Evolutionary conservation across 2,888 invertebrate species (phyloP).

Genomic region (Cosmia trapezina): DNA sequence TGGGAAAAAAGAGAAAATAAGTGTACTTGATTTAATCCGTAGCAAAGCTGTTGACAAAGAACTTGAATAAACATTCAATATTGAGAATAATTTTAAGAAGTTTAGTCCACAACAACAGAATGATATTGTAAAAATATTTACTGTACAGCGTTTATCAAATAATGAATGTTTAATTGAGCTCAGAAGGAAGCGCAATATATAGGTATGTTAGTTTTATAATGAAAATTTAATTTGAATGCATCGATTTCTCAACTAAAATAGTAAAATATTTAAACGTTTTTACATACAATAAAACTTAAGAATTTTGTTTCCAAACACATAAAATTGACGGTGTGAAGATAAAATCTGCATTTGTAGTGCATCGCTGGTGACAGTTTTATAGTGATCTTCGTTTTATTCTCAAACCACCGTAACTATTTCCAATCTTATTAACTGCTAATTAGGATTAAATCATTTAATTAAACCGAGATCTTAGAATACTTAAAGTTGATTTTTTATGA

Average conservation of each 20-base stretch:
- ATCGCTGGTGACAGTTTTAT: slow-evolving; percentile 58
- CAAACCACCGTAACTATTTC: slow-evolving; percentile 35
- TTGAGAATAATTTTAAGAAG: not conserved
- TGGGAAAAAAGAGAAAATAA: slow-evolving; percentile 1
- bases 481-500: slow-evolving; percentile 44
- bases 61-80: slow-evolving; percentile 1
- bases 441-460: slow-evolving; percentile 62
- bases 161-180: slow-evolving; percentile 41
- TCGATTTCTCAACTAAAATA: slow-evolving; percentile 43
- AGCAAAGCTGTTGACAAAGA: slow-evolving; percentile 7
- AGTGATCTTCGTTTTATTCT: slow-evolving; percentile 50
- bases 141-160: slow-evolving; percentile 32
- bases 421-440: slow-evolving; percentile 60
- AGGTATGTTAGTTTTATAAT: slow-evolving; percentile 55
- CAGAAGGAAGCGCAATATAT: slow-evolving; percentile 26
- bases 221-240: slow-evolving; percentile 52
- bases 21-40: slow-evolving; percentile 11
- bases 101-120: not conserved
- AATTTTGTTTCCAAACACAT: slow-evolving; percentile 57
- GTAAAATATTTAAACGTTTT: slow-evolving; percentile 37
- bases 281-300: slow-evolving; percentile 51
- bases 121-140: slow-evolving; percentile 13
- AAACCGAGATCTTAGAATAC: slow-evolving; percentile 30
- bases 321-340: slow-evolving; percentile 58
- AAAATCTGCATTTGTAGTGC: slow-evolving; percentile 60